A percentile compares a stretch with the other conserved stretches of the same genome.
These are phyloP conservation scores for Bradypodion ventrale DNA, from an alignment of 2,797 vertebrate species.

Conservation along the genomic window DNA sequence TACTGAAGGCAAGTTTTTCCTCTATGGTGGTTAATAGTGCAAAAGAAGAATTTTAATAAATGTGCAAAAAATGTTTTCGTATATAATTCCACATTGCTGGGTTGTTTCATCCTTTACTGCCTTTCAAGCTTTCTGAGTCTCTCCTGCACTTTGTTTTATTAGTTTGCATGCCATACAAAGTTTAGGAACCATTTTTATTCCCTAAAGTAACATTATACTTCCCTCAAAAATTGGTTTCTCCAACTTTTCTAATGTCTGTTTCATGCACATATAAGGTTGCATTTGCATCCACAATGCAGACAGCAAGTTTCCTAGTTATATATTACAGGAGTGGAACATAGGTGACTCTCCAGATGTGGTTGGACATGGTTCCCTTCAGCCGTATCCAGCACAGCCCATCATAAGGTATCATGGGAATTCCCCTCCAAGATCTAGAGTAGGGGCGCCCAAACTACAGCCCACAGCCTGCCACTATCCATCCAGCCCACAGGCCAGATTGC, in stretches of 20 bases:
- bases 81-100: not conserved
- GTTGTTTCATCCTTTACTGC: not conserved
- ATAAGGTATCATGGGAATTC: not conserved
- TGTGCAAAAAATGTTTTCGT: not conserved
- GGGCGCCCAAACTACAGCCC: too few relatives aligned
- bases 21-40: not conserved
- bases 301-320: not conserved
- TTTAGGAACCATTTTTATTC: too few relatives aligned
- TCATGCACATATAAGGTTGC: not conserved
- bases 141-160: not conserved
- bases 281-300: not conserved
- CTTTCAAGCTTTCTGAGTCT: not conserved
- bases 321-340: not conserved
- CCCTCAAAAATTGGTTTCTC: not conserved
- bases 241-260: too few relatives aligned
- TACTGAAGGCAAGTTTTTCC: not conserved
- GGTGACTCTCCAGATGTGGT: not conserved
- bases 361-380: not conserved
- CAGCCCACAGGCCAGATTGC: too few relatives aligned
- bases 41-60: not conserved
- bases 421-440: not conserved
- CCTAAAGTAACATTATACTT: not conserved
- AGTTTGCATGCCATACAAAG: not conserved
- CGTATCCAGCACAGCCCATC: not conserved
- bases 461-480: too few relatives aligned